Evolutionary conservation across 1,140 invertebrate genomes (phyloP).

Genomic region (Metopolophium dirhodum): DNA sequence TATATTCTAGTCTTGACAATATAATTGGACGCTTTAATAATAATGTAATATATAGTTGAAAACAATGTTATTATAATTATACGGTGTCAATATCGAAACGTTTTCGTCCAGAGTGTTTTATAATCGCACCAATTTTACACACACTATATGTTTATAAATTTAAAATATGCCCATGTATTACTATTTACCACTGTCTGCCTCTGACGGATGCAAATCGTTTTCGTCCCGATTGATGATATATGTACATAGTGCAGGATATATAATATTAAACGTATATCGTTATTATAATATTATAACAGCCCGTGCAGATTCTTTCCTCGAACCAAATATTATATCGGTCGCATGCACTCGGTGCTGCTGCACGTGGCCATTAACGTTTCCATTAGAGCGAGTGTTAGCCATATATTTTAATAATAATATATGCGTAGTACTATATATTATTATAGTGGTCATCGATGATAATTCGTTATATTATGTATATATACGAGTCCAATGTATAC

Average conservation of each 20-base stretch:
- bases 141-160: not conserved
- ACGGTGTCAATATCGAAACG: not conserved
- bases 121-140: not conserved
- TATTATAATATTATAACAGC: not conserved
- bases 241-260: not conserved
- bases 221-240: not conserved
- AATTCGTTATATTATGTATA: not conserved
- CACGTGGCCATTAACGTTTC: conserved; percentile 7
- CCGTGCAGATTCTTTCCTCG: not conserved
- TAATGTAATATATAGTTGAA: not conserved
- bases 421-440: not conserved
- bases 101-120: conserved; percentile 6
- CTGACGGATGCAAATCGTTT: conserved; percentile 1
- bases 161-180: not conserved
- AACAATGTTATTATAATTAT: not conserved
- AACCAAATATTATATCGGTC: not conserved
- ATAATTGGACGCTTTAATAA: conserved; percentile 9
- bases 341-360: not conserved
- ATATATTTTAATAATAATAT: not conserved
- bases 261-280: not conserved
- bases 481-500: not conserved
- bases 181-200: not conserved
- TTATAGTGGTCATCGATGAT: not conserved
- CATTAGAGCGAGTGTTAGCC: not conserved
- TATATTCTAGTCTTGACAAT: not conserved